phyloP scores from a whole-genome alignment of 2,113 vertebrate genomes.

The Sterna hirundo region DNA sequence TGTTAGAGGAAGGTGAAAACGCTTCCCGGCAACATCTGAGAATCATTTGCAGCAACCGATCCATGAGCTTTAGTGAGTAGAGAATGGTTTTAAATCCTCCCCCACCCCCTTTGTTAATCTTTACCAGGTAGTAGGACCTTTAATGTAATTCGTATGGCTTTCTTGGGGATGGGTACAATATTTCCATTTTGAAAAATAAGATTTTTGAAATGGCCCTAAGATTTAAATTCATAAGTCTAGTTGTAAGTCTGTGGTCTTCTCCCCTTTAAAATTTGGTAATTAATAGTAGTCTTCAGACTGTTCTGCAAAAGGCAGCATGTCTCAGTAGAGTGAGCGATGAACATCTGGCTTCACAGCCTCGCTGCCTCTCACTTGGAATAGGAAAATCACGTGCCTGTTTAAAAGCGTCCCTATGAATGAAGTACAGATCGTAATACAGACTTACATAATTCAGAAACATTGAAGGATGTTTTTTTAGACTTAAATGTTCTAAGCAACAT shows the following conservation, averaged over 20 bases:
- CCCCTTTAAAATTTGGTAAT: not conserved
- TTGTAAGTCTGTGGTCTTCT: not conserved
- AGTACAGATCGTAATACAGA: not conserved
- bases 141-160: not conserved
- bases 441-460: not conserved
- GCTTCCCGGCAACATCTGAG: slow-evolving; percentile 54
- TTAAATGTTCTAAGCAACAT: not conserved
- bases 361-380: not conserved
- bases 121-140: slow-evolving; percentile 13
- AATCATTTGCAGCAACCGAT: slow-evolving; percentile 45
- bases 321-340: not conserved
- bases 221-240: not conserved
- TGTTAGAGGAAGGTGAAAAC: slow-evolving; percentile 24
- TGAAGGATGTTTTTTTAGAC: not conserved
- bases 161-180: not conserved
- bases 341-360: not conserved
- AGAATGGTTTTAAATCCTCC: slow-evolving; percentile 27
- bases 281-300: not conserved
- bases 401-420: not conserved
- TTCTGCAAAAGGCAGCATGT: not conserved
- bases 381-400: not conserved
- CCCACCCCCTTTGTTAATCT: not conserved
- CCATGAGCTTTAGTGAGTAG: not conserved
- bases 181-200: not conserved
- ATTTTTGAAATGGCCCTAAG: not conserved